phyloP scores from a whole-genome alignment of 2,888 invertebrate genomes.

The Macaria liturata region DNA sequence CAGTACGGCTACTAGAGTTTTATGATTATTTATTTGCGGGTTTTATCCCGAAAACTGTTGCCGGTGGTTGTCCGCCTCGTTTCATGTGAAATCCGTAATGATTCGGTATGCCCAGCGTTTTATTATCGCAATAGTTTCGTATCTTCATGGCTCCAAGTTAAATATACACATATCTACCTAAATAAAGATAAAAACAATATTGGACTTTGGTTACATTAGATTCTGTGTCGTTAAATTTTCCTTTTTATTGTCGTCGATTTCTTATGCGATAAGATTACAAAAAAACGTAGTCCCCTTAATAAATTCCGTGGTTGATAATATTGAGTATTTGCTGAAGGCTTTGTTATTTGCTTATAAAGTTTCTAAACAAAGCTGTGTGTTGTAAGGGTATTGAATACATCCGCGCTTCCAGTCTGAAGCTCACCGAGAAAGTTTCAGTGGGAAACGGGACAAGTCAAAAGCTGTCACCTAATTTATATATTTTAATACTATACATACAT shows the following conservation, averaged over 20 bases:
- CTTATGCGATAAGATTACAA: background rate
- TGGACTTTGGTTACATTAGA: background rate
- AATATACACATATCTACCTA: slow-evolving; percentile 25
- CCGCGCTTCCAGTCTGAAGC: slow-evolving; percentile 14
- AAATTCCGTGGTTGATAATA: background rate
- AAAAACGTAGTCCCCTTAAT: background rate
- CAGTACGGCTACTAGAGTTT: slow-evolving; percentile 24
- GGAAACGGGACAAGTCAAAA: slow-evolving; percentile 22
- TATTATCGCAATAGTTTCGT: slow-evolving; percentile 18
- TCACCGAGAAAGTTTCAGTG: slow-evolving; percentile 23
- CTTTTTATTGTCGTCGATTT: background rate
- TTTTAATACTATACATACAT: too few relatives aligned
- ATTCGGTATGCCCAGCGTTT: slow-evolving; percentile 19
- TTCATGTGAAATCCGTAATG: slow-evolving; percentile 31
- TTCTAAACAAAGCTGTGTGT: slow-evolving; percentile 2
- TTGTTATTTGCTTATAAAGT: background rate
- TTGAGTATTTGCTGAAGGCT: background rate
- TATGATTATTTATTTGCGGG: slow-evolving; percentile 30
- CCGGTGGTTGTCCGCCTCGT: slow-evolving; percentile 10
- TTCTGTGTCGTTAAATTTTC: background rate
- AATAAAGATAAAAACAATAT: slow-evolving; percentile 23
- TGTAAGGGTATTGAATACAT: slow-evolving; percentile 20
- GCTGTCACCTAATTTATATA: background rate
- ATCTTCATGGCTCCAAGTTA: slow-evolving; percentile 11
- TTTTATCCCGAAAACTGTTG: slow-evolving; percentile 25